phyloP scores from a whole-genome alignment of 2,113 vertebrate species.

The Ivindomyrus marchei region DNA sequence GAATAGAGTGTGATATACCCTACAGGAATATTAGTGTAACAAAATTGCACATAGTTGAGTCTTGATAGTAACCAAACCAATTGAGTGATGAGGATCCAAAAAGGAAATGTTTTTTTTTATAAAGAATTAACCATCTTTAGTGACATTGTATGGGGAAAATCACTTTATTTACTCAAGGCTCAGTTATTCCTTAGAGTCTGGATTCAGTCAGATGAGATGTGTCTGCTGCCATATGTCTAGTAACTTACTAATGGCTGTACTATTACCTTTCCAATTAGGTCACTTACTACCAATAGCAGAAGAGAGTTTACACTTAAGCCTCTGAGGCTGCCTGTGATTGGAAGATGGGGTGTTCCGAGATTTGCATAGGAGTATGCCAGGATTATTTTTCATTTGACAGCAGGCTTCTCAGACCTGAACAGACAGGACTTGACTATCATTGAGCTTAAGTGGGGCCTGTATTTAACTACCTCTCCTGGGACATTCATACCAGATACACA shows the following conservation, averaged over 20 bases:
- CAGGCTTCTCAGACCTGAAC: not conserved
- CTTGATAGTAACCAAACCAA: slow-evolving; percentile 1
- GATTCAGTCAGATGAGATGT: slow-evolving; percentile 4
- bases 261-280: not conserved
- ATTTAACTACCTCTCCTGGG: not conserved
- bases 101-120: not conserved
- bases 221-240: not conserved
- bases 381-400: not conserved
- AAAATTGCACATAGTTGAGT: not conserved
- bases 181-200: not conserved
- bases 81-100: not conserved
- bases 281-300: not conserved
- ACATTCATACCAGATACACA: slow-evolving; percentile 1
- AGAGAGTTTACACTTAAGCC: not conserved
- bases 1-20: not conserved
- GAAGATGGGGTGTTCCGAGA: not conserved
- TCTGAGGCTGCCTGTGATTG: not conserved
- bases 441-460: not conserved
- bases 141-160: not conserved
- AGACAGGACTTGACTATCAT: not conserved
- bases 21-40: not conserved
- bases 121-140: not conserved
- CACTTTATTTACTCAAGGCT: not conserved
- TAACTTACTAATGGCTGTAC: not conserved
- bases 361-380: not conserved